These are phyloP conservation scores for Zhuqinia jingwanae DNA, from an alignment of 2,888 invertebrate genomes.

Conservation along the genomic window DNA sequence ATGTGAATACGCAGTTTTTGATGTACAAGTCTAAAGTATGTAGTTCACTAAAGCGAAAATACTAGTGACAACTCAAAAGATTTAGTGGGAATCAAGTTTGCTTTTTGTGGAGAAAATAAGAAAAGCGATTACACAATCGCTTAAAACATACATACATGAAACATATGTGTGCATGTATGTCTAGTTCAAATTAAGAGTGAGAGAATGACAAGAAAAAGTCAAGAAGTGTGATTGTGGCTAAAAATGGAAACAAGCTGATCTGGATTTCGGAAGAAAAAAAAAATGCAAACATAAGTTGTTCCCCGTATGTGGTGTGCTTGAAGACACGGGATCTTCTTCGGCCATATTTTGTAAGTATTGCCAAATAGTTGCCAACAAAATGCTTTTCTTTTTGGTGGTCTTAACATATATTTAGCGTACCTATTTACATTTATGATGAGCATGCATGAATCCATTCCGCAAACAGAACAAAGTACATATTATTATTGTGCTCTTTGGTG, in stretches of 20 bases:
- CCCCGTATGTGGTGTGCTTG: background rate
- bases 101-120: too few species aligned
- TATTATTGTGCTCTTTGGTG: background rate
- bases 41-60: background rate
- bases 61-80: constrained; percentile 7
- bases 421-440: background rate
- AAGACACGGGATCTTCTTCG: constrained; percentile 11
- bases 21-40: background rate
- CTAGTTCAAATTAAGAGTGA: too few species aligned
- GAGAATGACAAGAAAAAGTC: too few species aligned
- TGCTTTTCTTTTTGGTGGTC: too few species aligned
- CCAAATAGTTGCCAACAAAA: background rate
- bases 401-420: background rate
- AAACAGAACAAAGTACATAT: background rate
- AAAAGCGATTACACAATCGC: too few species aligned
- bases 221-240: background rate
- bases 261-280: background rate
- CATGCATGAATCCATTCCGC: too few species aligned
- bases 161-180: too few species aligned
- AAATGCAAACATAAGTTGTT: background rate
- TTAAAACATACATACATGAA: too few species aligned
- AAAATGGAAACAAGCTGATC: constrained; percentile 6
- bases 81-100: constrained; percentile 7
- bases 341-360: constrained; percentile 3
- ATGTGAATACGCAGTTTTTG: background rate